A percentile compares a stretch with the other conserved stretches of the same genome.
Conservation (phyloP, 2,888 invertebrate genomes). For the Idaea biselata region DNA sequence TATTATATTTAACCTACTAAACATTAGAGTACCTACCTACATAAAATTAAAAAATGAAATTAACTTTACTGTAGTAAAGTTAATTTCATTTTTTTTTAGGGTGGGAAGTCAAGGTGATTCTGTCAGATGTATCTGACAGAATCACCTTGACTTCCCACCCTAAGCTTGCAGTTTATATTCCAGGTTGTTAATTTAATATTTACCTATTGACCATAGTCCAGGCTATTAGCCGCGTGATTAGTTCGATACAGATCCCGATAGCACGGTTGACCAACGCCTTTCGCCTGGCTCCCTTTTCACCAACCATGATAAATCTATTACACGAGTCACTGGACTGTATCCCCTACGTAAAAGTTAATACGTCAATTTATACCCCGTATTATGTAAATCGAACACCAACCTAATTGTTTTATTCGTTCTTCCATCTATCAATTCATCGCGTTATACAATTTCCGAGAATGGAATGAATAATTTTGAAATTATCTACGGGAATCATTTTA, state of each 20-base stretch:
- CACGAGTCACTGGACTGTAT: constrained; percentile 57
- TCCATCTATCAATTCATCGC: no score
- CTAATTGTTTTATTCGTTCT: no score
- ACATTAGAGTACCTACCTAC: no score
- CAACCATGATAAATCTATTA: constrained; percentile 59
- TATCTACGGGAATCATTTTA: not conserved
- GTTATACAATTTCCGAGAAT: not conserved
- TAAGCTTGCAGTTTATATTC: no score
- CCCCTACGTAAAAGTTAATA: not conserved
- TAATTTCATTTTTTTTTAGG: no score
- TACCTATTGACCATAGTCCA: constrained; percentile 59
- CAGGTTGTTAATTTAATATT: constrained; percentile 58
- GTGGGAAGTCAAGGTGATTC: no score
- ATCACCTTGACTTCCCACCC: no score
- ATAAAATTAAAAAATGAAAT: no score
- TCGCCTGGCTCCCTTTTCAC: constrained; percentile 58
- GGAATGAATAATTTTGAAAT: not conserved
- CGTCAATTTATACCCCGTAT: not conserved
- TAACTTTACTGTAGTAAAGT: no score
- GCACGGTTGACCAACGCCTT: constrained; percentile 64
- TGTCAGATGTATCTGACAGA: no score
- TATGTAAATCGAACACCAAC: not conserved
- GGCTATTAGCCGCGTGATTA: constrained; percentile 60
- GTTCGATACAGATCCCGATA: constrained; percentile 35
- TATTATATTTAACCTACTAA: no score